Evolutionary conservation across 2,797 vertebrate genomes (phyloP), one percentile per base, ranked within the genome.

Genomic region (Uromys caudimaculatus): DNA sequence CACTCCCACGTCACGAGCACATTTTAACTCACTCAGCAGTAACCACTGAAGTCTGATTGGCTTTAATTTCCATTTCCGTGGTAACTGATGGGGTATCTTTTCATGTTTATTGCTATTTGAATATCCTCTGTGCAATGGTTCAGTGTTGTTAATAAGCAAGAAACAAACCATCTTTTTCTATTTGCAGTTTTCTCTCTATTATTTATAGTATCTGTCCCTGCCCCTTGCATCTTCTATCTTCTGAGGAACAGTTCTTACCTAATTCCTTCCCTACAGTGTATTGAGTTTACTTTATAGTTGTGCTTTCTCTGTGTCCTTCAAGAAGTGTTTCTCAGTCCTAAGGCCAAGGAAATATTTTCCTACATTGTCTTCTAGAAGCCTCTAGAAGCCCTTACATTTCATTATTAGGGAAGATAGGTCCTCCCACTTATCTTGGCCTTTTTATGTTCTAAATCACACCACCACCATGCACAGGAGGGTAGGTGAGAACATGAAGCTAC

Each of bases 251-350:
- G 44, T 47, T 87, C 67, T 75, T 85, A 89, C 79, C 35, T 60
- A 82, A 81, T 1, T 0, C 10, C 41, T 1, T 0, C 3, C n/a
- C 23, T 89, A 89, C 19, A 76, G 35, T 41, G 32, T 77, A 58
- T 11, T 81, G 24, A 64, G n/a, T 91, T 81, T 92, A 94, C 13
- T 76, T 71, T 29, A 60, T 44, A 60, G 27, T n/a, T 87, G 38
- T 76, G 21, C 12, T 94, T 94, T 90, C 92, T 50, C 10, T 60
- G 24, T 76, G 32, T 93, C 71, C 75, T 93, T 92, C 47, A 97
- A 82, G 67, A 83, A 90, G 52, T 90, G 41, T 92, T 89, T 90
- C 9, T 73, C 84, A 86, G 52, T 71, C 58, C 60, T 35, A 69
- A 82, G 0, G 16, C 32, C 58, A 90, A 82, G 76, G 79, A 81